These are phyloP conservation scores for Catocala nupta DNA, from an alignment of 2,888 invertebrate species.

Conservation along the genomic window DNA sequence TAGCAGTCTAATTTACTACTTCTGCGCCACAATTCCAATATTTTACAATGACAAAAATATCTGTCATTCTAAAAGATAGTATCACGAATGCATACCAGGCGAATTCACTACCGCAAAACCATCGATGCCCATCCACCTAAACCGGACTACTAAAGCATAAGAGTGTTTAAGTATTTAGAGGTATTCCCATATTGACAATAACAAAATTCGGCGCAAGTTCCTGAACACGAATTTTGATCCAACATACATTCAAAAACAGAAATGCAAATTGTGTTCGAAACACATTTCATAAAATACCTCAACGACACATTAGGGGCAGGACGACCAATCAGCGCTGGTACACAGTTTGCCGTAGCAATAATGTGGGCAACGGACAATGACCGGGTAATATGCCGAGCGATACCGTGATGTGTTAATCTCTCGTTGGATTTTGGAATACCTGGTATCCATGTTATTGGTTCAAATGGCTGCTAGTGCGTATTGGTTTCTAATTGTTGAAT, in stretches of 20 bases:
- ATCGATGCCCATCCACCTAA: too few species aligned
- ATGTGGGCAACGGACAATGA: slow-evolving; percentile 5
- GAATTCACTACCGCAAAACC: too few species aligned
- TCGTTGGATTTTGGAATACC: slow-evolving; percentile 13
- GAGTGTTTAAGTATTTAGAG: too few species aligned
- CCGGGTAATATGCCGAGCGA: slow-evolving; percentile 1
- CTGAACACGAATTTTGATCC: too few species aligned
- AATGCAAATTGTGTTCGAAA: background rate
- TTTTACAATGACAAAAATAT: too few species aligned
- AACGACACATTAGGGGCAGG: background rate
- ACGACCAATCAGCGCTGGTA: background rate
- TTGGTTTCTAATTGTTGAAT: slow-evolving; percentile 9
- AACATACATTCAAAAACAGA: background rate
- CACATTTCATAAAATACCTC: background rate
- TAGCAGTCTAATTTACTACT: too few species aligned
- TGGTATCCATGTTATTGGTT: slow-evolving; percentile 5
- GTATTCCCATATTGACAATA: too few species aligned
- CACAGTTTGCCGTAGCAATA: slow-evolving; percentile 8
- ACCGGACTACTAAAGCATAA: too few species aligned
- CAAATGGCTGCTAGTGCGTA: slow-evolving; percentile 1
- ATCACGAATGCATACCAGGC: too few species aligned
- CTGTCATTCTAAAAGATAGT: too few species aligned
- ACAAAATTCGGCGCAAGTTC: too few species aligned
- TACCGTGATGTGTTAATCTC: slow-evolving; percentile 8
- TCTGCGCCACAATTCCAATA: too few species aligned